Base-by-base conservation (phyloP, 2,113 vertebrate genomes). In the Brienomyrus longianalis region DNA sequence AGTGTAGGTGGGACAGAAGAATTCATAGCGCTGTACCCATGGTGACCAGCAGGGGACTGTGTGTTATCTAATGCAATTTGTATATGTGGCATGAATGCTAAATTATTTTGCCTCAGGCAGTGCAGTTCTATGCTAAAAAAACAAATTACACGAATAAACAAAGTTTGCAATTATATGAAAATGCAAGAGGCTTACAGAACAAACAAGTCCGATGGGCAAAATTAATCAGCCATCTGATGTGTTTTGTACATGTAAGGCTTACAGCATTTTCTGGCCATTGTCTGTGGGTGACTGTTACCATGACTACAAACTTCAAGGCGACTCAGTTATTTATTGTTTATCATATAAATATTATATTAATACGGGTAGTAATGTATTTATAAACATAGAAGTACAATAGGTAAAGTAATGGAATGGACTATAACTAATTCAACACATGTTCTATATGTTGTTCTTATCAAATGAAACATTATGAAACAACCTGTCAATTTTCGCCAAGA, bases 221-320 rank as follows among this genome's bases (percentile, higher is more conserved):
- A 15, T 80, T 89, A 56, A 89, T 59, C 83, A 84, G 83, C 43
- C 89, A 89, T 31, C 45, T 5, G 88, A 88, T 23, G n/a, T 59
- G 31, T 39, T 87, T 56, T 87, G 56, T 88, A 59, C 8, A 70
- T 88, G 10, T 39, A 23, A 89, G 43, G 17, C 10, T 48, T 48
- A 23, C 8, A 77, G 31, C 23, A 84, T 62, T 85, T 39, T 62
- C 21, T 83, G 74, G 27, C 35, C 52, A 50, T 43, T 31, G 85
- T 48, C 77, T 83, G 35, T 48, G 54, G 39, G 59, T 56, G 74
- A 27, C 50, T 51, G 88, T 89, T 89, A 51, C 89, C 74, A 54
- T 27, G 89, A 13, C 89, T 85, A 89, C 88, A 89, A 85, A 84
- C 54, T 85, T 80, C 39, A 89, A 89, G 85, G 39, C 88, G 7